Conservation (phyloP, 2,888 invertebrate species). For the Polydrusus cervinus region DNA sequence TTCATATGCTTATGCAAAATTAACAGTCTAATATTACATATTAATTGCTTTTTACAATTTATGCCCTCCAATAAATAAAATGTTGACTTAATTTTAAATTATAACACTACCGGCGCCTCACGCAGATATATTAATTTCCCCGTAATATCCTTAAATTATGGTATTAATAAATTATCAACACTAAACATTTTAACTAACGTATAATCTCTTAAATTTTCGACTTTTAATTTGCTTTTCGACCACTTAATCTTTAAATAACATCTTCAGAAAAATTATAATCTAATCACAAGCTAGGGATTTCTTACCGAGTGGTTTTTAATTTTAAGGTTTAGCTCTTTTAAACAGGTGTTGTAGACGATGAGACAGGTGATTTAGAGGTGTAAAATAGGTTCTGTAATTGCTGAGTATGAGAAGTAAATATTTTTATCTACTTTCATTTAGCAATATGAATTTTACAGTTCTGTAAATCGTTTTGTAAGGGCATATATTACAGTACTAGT, state of each 20-base stretch:
- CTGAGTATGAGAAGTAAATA: too few relatives aligned
- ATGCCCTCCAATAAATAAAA: conserved; percentile 18
- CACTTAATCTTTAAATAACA: conserved; percentile 38
- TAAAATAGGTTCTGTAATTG: neutral
- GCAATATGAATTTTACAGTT: too few relatives aligned
- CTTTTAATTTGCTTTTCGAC: conserved; percentile 19
- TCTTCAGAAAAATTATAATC: conserved; percentile 44
- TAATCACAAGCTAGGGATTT: conserved; percentile 42
- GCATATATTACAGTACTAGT: too few relatives aligned
- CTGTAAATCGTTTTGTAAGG: too few relatives aligned
- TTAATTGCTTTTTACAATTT: conserved; percentile 14
- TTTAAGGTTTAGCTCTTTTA: conserved; percentile 30
- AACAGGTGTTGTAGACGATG: conserved; percentile 40
- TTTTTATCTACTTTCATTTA: too few relatives aligned
- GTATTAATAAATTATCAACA: conserved; percentile 39
- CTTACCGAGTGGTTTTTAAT: conserved; percentile 43
- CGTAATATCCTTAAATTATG: conserved; percentile 41
- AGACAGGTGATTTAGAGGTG: conserved; percentile 36
- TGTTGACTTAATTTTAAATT: conserved; percentile 24
- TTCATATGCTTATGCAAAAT: conserved; percentile 11
- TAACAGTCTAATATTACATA: neutral
- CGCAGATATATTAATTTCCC: conserved; percentile 38
- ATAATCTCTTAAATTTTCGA: conserved; percentile 28
- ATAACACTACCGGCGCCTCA: conserved; percentile 13
- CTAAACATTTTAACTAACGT: conserved; percentile 26